These are phyloP conservation scores for Nibea albiflora DNA, from an alignment of 2,113 vertebrate species.

Conservation along the genomic window DNA sequence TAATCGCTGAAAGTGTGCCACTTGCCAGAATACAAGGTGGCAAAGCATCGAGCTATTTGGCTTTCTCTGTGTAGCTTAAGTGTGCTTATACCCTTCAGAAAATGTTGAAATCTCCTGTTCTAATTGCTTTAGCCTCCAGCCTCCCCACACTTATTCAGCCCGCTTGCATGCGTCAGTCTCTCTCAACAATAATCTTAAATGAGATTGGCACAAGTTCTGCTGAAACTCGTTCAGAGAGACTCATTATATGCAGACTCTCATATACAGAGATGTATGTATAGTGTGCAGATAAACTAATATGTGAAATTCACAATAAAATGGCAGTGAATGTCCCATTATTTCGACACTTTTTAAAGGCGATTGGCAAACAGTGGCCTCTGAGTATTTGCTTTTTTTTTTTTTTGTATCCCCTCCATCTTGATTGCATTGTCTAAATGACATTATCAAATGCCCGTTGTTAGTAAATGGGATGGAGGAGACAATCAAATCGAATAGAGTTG, in stretches of 20 bases:
- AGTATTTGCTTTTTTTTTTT: slow-evolving; percentile 6
- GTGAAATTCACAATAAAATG: slow-evolving; percentile 21
- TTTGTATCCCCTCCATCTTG: slow-evolving; percentile 29
- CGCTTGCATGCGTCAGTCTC: slow-evolving; percentile 29
- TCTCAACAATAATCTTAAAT: slow-evolving; percentile 54
- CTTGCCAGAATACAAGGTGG: slow-evolving; percentile 4
- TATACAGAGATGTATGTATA: slow-evolving; percentile 34
- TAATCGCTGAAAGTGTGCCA: slow-evolving; percentile 28
- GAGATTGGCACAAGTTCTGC: slow-evolving; percentile 49
- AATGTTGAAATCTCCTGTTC: slow-evolving; percentile 25
- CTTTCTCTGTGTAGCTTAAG: slow-evolving; percentile 8
- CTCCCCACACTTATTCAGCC: slow-evolving; percentile 15
- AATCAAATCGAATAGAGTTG: slow-evolving; percentile 51
- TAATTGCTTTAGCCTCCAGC: slow-evolving; percentile 50
- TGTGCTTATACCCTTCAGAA: slow-evolving; percentile 22
- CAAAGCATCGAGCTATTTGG: slow-evolving; percentile 17
- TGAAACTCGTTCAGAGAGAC: slow-evolving; percentile 39
- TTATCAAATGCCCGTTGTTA: slow-evolving; percentile 59
- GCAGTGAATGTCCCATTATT: slow-evolving; percentile 22
- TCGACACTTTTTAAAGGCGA: slow-evolving; percentile 21
- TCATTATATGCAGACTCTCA: slow-evolving; percentile 28
- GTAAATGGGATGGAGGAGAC: slow-evolving; percentile 50
- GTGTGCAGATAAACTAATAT: slow-evolving; percentile 35
- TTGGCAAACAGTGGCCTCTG: slow-evolving; percentile 18
- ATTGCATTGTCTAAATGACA: slow-evolving; percentile 56